Evolutionary conservation across 1,140 invertebrate genomes (phyloP).

Genomic region (Ooceraea biroi): DNA sequence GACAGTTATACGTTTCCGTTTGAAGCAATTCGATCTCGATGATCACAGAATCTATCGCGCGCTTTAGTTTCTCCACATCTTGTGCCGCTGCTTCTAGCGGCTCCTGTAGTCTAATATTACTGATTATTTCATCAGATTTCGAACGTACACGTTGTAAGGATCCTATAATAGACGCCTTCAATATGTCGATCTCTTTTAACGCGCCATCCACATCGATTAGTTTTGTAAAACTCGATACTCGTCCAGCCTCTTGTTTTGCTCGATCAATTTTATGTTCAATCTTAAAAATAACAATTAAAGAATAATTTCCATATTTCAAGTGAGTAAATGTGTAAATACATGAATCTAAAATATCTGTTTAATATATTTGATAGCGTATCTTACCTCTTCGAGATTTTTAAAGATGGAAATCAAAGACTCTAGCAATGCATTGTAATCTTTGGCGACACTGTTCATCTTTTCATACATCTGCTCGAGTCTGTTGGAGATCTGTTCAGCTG

Average conservation of each 20-base stretch:
- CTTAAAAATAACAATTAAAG: slow-evolving; percentile 65
- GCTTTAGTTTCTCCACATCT: slow-evolving; percentile 90
- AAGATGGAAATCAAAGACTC: slow-evolving; percentile 91
- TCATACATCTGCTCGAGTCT: slow-evolving; percentile 89
- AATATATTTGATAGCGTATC: slow-evolving; percentile 35
- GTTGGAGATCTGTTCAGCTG: slow-evolving; percentile 87
- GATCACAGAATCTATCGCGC: slow-evolving; percentile 87
- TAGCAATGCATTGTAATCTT: slow-evolving; percentile 91
- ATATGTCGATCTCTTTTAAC: slow-evolving; percentile 85
- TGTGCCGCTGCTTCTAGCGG: slow-evolving; percentile 89
- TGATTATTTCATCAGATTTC: slow-evolving; percentile 89
- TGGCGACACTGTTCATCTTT: slow-evolving; percentile 89
- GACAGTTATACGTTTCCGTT: slow-evolving; percentile 87
- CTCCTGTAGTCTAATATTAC: slow-evolving; percentile 90
- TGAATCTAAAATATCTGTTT: slow-evolving; percentile 30
- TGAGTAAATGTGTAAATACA: slow-evolving; percentile 3
- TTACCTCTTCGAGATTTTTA: slow-evolving; percentile 90
- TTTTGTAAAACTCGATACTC: slow-evolving; percentile 13
- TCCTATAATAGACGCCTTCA: slow-evolving; percentile 87
- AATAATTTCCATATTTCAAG: slow-evolving; percentile 10
- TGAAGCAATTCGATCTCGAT: slow-evolving; percentile 88
- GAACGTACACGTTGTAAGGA: slow-evolving; percentile 88
- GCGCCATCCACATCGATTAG: slow-evolving; percentile 42
- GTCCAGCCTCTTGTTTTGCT: slow-evolving; percentile 40
- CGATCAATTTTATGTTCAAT: slow-evolving; percentile 79